Base-by-base conservation (phyloP, 2,888 invertebrate species). In the Scrobipalpa costella region DNA sequence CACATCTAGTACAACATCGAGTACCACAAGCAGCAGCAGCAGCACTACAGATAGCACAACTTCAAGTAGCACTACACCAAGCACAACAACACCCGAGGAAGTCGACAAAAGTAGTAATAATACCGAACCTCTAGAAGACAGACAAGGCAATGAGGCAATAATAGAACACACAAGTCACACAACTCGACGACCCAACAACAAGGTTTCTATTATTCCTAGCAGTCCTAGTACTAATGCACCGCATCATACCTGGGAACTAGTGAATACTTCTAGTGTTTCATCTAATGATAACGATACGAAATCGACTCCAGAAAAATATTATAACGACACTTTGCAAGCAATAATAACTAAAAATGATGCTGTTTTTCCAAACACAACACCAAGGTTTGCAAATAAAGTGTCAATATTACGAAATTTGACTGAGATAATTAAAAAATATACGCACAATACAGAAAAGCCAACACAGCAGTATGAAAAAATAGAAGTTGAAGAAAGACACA, bases 241-340 rank as follows among this genome's bases (percentile, higher is more conserved):
- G 17, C 83, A 86, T 68, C 85, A 86, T 63, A 86, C 92, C 67
- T 94, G 94, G 94, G 93, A 94, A 75, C 86, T 93, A 73, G 89
- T 93, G 0, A 94, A 94, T 66, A 91, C 89, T 62, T 91, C 60
- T 34, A 60, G 34, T 60, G 19, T n/a, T 13, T 21, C 91, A 0
- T 89, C 88, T 11, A 88, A 81, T 60, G 85, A 85, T 60, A 90
- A 90, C 68, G 88, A 85, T 21, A 84, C 85, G 0, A 90, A 90
- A 80, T 72, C 73, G 67, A 84, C 84, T 3, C 93, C 93, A 67
- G 90, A 92, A 69, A 93, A 91, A 77, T 91, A 93, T 67, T 94
- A 93, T 66, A 94, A 94, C 71, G 93, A 93, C 67, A 94, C 94
- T 0, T 81, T 94, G 55, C 93, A 94, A 77, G 94, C 94, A 2